Evolutionary conservation across 2,888 invertebrate genomes (phyloP).

Genomic region (Limnephilus marmoratus): DNA sequence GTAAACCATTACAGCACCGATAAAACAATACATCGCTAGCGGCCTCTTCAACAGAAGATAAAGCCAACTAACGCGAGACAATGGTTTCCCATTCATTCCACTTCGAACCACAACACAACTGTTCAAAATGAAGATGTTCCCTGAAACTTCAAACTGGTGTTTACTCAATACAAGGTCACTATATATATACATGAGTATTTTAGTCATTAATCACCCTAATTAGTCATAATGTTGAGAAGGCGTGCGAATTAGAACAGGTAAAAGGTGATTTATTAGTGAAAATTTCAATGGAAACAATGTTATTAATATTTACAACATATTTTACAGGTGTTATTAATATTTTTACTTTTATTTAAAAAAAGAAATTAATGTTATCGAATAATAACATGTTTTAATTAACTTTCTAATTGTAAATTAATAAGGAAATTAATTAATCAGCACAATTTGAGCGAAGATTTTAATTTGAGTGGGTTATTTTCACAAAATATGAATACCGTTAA

Average conservation of each 20-base stretch:
- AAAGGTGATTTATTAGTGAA: neutral
- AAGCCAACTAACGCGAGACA: neutral
- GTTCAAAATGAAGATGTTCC: neutral
- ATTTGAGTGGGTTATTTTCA: no score
- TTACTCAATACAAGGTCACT: neutral
- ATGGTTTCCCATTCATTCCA: neutral
- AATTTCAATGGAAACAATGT: neutral
- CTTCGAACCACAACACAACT: neutral
- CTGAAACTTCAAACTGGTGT: neutral
- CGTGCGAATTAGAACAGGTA: neutral
- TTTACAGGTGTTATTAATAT: neutral
- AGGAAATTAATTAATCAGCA: no score
- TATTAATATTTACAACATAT: neutral
- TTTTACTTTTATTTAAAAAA: neutral
- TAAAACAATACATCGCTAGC: neutral
- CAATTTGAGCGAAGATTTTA: no score
- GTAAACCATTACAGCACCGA: neutral
- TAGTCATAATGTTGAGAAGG: neutral
- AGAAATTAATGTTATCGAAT: neutral
- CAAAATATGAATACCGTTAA: no score
- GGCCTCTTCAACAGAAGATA: neutral
- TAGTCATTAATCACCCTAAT: neutral
- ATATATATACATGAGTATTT: neutral
- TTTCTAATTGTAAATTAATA: no score
- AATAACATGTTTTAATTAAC: no score